Conservation (phyloP, 2,113 vertebrate species). For the Pontoporia blainvillei region DNA sequence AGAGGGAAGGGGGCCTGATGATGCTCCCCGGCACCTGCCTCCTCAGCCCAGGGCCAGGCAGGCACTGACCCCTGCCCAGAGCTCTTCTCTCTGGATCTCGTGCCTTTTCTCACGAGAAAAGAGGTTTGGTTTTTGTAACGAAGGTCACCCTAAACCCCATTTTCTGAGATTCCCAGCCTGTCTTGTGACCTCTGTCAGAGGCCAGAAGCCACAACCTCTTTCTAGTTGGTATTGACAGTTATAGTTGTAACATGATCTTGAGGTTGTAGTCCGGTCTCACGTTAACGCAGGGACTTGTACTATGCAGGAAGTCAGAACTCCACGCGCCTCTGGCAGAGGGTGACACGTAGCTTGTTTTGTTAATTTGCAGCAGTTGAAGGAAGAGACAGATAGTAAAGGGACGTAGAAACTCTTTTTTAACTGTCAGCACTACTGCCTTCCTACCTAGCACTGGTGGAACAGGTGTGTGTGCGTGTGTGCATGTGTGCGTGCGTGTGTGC, state of each 20-base stretch:
- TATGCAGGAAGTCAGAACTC: rapidly evolving
- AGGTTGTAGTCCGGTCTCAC: rapidly evolving
- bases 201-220: background rate
- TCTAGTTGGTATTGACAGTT: background rate
- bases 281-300: rapidly evolving
- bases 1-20: too few relatives aligned
- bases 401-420: background rate
- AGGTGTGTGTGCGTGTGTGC: rapidly evolving
- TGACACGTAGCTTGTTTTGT: rapidly evolving
- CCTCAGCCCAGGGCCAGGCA: background rate
- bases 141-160: too few relatives aligned
- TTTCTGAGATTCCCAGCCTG: background rate
- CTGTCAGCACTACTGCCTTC: background rate
- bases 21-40: rapidly evolving
- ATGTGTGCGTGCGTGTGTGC: rapidly evolving
- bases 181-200: background rate
- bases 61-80: background rate
- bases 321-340: rapidly evolving
- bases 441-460: rapidly evolving
- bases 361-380: rapidly evolving
- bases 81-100: rapidly evolving
- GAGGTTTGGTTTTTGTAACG: too few relatives aligned
- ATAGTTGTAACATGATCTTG: background rate
- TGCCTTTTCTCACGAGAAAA: rapidly evolving
- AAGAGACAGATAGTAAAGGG: background rate